A percentile compares a stretch with the other conserved stretches of the same genome.
Evolutionary conservation across 2,888 invertebrate species (phyloP).

Genomic region (Drosophila cognata): DNA sequence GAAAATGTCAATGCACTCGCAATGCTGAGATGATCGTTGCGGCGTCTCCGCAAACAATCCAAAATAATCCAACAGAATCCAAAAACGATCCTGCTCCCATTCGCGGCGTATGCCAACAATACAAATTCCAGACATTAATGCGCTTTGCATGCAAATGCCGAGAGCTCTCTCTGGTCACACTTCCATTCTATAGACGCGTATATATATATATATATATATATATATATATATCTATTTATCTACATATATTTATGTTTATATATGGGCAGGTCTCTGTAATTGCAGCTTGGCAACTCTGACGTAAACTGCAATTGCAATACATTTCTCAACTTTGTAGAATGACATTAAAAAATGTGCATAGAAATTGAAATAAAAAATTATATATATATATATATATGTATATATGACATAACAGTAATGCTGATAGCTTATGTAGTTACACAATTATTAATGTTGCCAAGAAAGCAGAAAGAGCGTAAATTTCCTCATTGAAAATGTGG

Average conservation of each 20-base stretch:
- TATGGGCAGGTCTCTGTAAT: not conserved
- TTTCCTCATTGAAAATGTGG: not conserved
- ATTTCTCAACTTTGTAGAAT: not conserved
- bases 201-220: not conserved
- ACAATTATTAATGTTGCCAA: not conserved
- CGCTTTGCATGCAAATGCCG: slow-evolving; percentile 41
- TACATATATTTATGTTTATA: not conserved
- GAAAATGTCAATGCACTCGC: slow-evolving; percentile 1
- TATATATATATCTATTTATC: not conserved
- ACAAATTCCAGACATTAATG: slow-evolving; percentile 54
- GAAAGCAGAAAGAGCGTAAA: not conserved
- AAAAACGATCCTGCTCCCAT: slow-evolving; percentile 23
- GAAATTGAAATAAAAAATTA: no score
- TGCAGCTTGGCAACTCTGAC: not conserved
- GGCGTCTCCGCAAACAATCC: slow-evolving; percentile 11
- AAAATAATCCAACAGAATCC: not conserved
- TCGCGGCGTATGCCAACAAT: slow-evolving; percentile 23
- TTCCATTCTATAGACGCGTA: not conserved
- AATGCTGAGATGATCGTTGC: not conserved
- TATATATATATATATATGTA: not conserved
- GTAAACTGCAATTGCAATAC: not conserved
- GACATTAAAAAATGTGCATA: not conserved
- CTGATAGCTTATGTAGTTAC: not conserved
- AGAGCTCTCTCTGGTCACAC: not conserved
- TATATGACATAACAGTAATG: not conserved